A percentile compares a stretch with the other conserved stretches of the same genome.
Conservation (phyloP, 2,797 vertebrate species). For the Menidia menidia region DNA sequence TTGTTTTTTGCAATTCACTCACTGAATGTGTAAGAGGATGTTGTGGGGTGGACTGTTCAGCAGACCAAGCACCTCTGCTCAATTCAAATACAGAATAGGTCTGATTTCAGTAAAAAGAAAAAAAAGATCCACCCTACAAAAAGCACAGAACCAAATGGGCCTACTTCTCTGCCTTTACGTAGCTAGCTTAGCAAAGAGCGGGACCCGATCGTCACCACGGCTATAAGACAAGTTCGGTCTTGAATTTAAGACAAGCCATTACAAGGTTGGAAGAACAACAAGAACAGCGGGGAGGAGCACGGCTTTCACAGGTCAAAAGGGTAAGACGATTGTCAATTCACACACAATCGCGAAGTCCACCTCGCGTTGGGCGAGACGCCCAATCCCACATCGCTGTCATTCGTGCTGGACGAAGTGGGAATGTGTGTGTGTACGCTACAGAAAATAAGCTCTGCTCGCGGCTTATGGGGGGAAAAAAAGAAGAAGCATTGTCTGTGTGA, state of each 20-base stretch:
- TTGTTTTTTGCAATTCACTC: too few relatives aligned
- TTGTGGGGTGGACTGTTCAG: background rate
- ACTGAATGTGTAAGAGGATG: too few relatives aligned
- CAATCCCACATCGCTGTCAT: background rate
- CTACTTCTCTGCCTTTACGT: background rate
- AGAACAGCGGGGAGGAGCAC: slow-evolving; percentile 13
- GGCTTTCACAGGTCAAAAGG: slow-evolving; percentile 18
- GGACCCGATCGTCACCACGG: background rate
- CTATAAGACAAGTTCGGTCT: slow-evolving; percentile 10
- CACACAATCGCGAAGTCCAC: background rate
- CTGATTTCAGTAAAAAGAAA: slow-evolving; percentile 2
- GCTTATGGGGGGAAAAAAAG: background rate
- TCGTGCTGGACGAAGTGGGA: background rate
- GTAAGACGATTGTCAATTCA: background rate
- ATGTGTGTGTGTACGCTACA: background rate
- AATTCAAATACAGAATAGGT: background rate
- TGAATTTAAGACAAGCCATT: slow-evolving; percentile 43
- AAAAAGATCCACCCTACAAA: slow-evolving; percentile 14
- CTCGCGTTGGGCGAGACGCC: background rate
- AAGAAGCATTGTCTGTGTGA: background rate
- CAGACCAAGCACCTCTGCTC: background rate
- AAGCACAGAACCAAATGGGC: background rate
- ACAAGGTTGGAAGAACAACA: slow-evolving; percentile 36
- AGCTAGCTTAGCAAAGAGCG: background rate
- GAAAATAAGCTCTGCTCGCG: background rate